These are phyloP conservation scores for Machimus rusticus DNA, from an alignment of 2,888 invertebrate genomes.

Conservation along the genomic window DNA sequence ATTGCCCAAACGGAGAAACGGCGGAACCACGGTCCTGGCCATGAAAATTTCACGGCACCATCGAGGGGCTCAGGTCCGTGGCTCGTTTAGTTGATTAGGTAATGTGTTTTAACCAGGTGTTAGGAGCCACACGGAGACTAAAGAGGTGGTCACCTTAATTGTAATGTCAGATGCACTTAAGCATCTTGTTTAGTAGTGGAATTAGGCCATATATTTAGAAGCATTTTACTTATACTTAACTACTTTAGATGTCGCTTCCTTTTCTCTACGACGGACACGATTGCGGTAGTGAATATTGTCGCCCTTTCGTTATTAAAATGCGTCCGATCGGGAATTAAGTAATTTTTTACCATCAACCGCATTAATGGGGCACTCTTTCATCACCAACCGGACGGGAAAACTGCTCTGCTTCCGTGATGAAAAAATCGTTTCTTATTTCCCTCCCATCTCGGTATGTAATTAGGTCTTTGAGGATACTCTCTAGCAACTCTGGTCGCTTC, in stretches of 20 bases:
- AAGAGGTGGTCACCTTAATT: background rate
- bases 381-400: background rate
- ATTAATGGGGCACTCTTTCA: background rate
- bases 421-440: background rate
- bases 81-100: background rate
- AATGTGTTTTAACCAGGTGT: background rate
- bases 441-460: background rate
- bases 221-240: no score
- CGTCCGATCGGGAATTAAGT: background rate
- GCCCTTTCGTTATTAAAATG: background rate
- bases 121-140: background rate
- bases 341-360: background rate
- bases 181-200: background rate
- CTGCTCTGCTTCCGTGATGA: background rate
- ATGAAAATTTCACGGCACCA: background rate
- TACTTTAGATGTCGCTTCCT: background rate
- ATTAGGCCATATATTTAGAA: background rate
- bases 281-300: background rate
- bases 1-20: background rate
- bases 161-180: conserved; percentile 1
- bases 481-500: background rate
- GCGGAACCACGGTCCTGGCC: background rate
- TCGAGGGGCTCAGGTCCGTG: background rate
- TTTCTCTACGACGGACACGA: background rate
- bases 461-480: background rate